A percentile compares a stretch with the other conserved stretches of the same genome.
These are phyloP conservation scores for Diabrotica balteata DNA, from an alignment of 2,888 invertebrate species.

Conservation along the genomic window DNA sequence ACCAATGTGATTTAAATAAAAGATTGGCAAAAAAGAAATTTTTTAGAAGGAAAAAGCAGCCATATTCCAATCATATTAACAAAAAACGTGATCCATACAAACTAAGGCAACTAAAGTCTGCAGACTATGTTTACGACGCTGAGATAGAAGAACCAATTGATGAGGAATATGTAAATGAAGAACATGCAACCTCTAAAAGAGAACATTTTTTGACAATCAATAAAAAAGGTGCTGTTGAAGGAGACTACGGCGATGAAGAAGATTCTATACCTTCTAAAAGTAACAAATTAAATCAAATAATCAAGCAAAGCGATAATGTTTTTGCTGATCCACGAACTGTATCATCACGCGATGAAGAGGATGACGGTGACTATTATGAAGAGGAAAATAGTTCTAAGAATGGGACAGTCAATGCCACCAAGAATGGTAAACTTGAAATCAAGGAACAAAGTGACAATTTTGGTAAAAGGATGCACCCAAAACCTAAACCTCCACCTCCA, in stretches of 20 bases:
- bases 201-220: background rate
- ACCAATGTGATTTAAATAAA: background rate
- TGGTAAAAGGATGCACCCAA: conserved; percentile 23
- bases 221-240: conserved; percentile 38
- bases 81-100: conserved; percentile 5
- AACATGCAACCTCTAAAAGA: conserved; percentile 17
- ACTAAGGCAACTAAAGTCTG: conserved; percentile 29
- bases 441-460: conserved; percentile 6
- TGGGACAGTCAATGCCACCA: conserved; percentile 13
- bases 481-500: conserved; percentile 13
- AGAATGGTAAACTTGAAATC: conserved; percentile 13
- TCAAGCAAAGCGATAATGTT: conserved; percentile 41
- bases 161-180: conserved; percentile 15
- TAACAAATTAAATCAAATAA: conserved; percentile 26
- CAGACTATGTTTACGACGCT: conserved; percentile 38
- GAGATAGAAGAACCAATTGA: conserved; percentile 31
- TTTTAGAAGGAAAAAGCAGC: background rate
- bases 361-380: conserved; percentile 32
- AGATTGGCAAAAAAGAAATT: background rate
- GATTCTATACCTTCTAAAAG: conserved; percentile 36
- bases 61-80: too few species aligned
- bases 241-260: conserved; percentile 46
- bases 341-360: conserved; percentile 23
- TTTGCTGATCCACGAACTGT: conserved; percentile 39
- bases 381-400: conserved; percentile 30